phyloP scores from a whole-genome alignment of 1,140 invertebrate species.

The Drosophila biarmipes region DNA sequence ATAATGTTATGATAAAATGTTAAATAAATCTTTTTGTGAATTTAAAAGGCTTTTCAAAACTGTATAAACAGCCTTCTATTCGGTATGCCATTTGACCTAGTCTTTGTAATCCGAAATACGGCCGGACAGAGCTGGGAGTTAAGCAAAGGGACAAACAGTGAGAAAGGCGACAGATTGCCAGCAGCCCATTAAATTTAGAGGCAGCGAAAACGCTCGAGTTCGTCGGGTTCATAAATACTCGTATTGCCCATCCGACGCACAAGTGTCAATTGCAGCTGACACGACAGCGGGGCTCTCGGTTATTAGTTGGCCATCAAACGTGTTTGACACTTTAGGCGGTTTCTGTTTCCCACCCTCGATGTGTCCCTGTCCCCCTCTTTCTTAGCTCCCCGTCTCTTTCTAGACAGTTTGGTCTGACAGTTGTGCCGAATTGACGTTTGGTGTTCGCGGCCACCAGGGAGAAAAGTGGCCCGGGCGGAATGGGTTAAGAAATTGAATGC shows the following conservation, averaged over 20 bases:
- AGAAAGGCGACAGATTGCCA: constrained; percentile 50
- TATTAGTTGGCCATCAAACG: constrained; percentile 45
- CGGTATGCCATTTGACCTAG: neutral
- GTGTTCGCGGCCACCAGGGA: constrained; percentile 37
- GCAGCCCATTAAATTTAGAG: constrained; percentile 69
- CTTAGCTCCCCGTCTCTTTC: constrained; percentile 14
- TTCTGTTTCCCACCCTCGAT: neutral
- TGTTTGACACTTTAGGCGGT: constrained; percentile 53
- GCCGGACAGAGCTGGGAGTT: neutral
- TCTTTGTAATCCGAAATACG: neutral
- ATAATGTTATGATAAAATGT: too few relatives aligned
- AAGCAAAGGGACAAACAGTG: constrained; percentile 7
- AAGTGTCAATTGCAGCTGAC: constrained; percentile 74
- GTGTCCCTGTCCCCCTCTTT: constrained; percentile 7
- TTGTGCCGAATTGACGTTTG: constrained; percentile 68
- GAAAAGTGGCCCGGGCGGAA: constrained; percentile 3
- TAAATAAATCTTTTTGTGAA: too few relatives aligned
- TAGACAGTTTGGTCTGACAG: constrained; percentile 50
- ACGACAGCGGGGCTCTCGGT: constrained; percentile 46
- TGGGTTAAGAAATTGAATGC: neutral
- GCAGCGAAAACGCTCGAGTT: constrained; percentile 54
- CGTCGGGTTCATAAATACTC: constrained; percentile 61
- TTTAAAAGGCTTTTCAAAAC: too few relatives aligned
- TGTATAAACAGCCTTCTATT: too few relatives aligned
- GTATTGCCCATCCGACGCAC: constrained; percentile 56